Evolutionary conservation across 2,113 vertebrate species (phyloP).

Genomic region (Ictalurus furcatus): DNA sequence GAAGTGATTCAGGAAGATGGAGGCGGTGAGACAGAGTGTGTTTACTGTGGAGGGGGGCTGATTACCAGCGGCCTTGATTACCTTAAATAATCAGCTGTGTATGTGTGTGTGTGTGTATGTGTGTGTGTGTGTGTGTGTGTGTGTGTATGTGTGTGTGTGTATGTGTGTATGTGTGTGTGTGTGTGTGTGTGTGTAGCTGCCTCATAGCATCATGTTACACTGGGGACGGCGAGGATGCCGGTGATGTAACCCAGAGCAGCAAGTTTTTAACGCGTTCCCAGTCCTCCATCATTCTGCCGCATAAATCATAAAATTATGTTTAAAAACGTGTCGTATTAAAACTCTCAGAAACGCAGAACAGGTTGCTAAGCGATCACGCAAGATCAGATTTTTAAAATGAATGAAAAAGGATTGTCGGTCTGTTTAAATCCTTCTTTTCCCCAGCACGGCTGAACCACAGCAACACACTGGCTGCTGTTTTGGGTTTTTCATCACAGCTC

Average conservation of each 20-base stretch:
- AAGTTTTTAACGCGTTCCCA: neutral
- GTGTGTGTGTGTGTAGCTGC: neutral
- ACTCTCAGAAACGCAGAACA: neutral
- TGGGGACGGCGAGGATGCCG: neutral
- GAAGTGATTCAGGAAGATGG: conserved; percentile 13
- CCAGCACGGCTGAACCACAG: too few species aligned
- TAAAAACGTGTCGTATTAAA: neutral
- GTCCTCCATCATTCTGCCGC: neutral
- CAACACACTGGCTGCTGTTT: too few species aligned
- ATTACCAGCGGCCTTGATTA: conserved; percentile 8
- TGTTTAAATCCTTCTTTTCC: neutral
- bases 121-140: conserved; percentile 3
- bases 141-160: conserved; percentile 1
- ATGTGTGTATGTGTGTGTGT: conserved; percentile 7
- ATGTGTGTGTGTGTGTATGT: neutral
- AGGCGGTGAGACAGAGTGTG: neutral
- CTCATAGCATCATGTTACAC: neutral
- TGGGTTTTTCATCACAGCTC: too few species aligned
- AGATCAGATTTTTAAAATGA: too few species aligned
- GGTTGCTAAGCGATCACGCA: neutral
- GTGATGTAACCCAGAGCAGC: neutral
- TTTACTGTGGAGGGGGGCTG: conserved; percentile 36
- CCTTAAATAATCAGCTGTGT: neutral
- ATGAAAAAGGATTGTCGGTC: neutral
- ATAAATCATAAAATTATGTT: neutral